Percentiles rank a stretch among this genome's conserved stretches.
These are phyloP conservation scores for Phodopus roborovskii DNA, from an alignment of 2,113 vertebrate genomes.

Conservation along the genomic window DNA sequence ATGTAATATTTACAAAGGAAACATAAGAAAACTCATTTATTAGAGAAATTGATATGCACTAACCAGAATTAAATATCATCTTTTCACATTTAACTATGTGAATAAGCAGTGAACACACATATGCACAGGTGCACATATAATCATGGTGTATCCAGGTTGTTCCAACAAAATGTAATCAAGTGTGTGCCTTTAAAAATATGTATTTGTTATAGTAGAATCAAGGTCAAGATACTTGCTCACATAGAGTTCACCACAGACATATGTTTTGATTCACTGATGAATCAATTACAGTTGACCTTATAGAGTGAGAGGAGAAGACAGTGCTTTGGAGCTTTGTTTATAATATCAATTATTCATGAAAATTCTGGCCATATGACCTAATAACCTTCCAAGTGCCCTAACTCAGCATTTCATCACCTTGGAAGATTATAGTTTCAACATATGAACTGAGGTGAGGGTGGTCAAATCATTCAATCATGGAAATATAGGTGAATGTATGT, in stretches of 20 bases:
- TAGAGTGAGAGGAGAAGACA: neutral
- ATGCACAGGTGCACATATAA: neutral
- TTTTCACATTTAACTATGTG: neutral
- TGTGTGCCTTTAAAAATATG: neutral
- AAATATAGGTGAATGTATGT: neutral
- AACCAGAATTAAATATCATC: neutral
- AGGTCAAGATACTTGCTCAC: neutral
- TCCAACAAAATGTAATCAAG: neutral
- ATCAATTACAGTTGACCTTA: fast-evolving
- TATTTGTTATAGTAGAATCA: neutral
- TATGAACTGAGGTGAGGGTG: neutral
- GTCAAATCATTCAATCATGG: neutral
- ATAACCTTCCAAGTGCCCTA: neutral
- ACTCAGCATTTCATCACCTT: neutral
- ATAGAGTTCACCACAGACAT: neutral
- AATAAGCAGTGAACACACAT: no score
- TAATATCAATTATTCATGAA: neutral
- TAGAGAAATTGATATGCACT: neutral
- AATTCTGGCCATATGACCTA: neutral
- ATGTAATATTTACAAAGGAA: conserved; percentile 15
- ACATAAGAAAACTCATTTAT: neutral
- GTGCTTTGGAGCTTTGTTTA: neutral
- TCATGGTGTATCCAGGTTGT: no score
- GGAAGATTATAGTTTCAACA: neutral
- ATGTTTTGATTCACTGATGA: neutral